Evolutionary conservation across 1,140 invertebrate genomes (phyloP), one percentile per base, ranked within the genome.

Genomic region (Panagrolaimus sp.): DNA sequence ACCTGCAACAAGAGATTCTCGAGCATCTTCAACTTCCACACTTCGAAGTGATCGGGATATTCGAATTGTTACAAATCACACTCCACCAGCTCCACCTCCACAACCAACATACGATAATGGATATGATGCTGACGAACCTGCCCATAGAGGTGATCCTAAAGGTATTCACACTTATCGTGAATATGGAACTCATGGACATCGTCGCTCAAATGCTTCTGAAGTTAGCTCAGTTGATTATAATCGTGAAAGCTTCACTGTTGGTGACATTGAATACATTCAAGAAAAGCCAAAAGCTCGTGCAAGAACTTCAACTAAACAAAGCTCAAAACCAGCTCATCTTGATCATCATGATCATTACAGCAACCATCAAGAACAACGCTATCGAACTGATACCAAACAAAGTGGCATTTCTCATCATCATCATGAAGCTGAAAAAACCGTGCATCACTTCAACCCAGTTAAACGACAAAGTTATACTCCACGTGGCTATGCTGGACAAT

Each of bases 31-130:
- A 2, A 58, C 52, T 58, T 58, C 52, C 15, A 28, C 21, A 58
- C 21, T 28, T 58, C 52, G 52, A 10, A 28, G 52, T 3, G 52
- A 26, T 21, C 52, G 52, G 12, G 52, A 58, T 10, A 28, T 58
- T 12, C 52, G 21, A 26, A 58, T 58, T 28, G 52, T 58, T 58
- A 28, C 28, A 21, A 58, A 58, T 21, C 21, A 58, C 17, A 58
- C 28, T 38, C 32, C 32, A 4, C 32, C 32, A 38, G 32, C 32
- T 38, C 32, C 32, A 38, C 32, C 32, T 4, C 32, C 32, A 38
- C 32, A 38, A 38, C 32, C 32, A 38, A 28, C 21, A 12, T 26
- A 26, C 17, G 28, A 58, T 21, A n/a, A 14, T 3, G 14, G 14
- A n/a, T 12, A 12, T 58, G n/a, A 17, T 28, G 52, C 14, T 24